Percentiles rank a stretch among this genome's conserved stretches.
Conservation (phyloP, 2,113 vertebrate species). For the Lepidothrix coronata region DNA sequence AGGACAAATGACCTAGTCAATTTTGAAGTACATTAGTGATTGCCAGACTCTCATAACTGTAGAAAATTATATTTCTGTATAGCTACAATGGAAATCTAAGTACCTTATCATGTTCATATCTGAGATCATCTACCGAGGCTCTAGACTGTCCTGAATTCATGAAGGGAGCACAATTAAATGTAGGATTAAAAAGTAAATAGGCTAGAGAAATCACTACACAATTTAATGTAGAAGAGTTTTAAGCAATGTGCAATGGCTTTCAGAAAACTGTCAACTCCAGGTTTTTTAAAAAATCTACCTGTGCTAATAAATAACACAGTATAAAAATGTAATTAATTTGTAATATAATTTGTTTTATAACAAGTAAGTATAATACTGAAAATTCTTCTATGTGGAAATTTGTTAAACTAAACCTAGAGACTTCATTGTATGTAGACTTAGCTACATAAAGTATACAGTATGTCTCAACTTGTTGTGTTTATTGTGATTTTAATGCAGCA, state of each 20-base stretch:
- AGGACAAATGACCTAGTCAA: neutral
- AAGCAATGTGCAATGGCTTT: neutral
- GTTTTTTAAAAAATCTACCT: neutral
- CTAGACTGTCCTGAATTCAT: neutral
- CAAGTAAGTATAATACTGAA: neutral
- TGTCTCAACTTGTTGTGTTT: conserved; percentile 36
- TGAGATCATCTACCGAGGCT: neutral
- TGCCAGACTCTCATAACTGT: neutral
- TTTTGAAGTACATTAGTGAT: neutral
- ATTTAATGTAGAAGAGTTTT: neutral
- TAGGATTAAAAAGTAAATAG: neutral
- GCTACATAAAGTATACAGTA: neutral
- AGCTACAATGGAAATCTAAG: neutral
- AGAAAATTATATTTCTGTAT: neutral
- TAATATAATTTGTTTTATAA: neutral
- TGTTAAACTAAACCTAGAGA: neutral
- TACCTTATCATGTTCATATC: neutral
- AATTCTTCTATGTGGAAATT: neutral
- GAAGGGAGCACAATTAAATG: neutral
- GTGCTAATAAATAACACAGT: neutral
- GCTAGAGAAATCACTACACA: neutral
- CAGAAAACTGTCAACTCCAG: neutral
- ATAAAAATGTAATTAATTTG: neutral
- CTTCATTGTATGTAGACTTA: neutral
- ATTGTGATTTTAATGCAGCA: neutral